A percentile compares a stretch with the other conserved stretches of the same genome.
These are phyloP conservation scores for Andrena fulva DNA, from an alignment of 2,888 invertebrate genomes.

Conservation along the genomic window DNA sequence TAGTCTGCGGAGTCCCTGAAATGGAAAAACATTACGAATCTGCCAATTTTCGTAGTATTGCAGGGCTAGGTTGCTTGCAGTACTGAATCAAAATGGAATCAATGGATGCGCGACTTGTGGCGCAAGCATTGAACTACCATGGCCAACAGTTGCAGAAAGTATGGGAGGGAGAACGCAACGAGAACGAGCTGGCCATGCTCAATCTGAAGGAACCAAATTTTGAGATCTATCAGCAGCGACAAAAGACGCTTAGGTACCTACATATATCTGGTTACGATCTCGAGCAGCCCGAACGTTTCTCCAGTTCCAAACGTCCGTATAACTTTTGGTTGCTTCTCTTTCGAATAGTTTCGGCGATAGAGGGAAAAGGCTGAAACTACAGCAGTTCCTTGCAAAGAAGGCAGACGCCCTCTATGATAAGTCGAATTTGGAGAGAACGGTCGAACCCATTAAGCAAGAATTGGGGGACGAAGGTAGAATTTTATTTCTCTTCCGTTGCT, in stretches of 20 bases:
- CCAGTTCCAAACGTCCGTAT: background rate
- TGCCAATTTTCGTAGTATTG: conserved; percentile 76
- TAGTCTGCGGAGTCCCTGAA: conserved; percentile 32
- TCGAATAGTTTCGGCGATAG: conserved; percentile 90
- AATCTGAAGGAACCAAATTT: conserved; percentile 89
- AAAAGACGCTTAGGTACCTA: conserved; percentile 89
- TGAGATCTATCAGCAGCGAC: conserved; percentile 91
- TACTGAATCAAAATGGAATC: conserved; percentile 84
- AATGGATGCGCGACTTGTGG: conserved; percentile 87
- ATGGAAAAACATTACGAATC: conserved; percentile 53
- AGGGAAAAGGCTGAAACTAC: conserved; percentile 92
- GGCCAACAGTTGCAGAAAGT: conserved; percentile 95
- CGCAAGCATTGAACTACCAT: conserved; percentile 93
- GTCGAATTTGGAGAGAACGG: conserved; percentile 80
- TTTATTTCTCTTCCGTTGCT: conserved; percentile 56
- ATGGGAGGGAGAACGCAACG: conserved; percentile 94
- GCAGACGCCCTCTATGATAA: conserved; percentile 90
- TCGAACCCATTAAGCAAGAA: conserved; percentile 80
- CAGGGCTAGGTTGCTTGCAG: conserved; percentile 76
- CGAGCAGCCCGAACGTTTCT: too few species aligned
- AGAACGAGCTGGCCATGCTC: conserved; percentile 89
- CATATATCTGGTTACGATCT: background rate
- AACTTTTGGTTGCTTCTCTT: background rate
- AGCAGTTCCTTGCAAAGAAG: conserved; percentile 95
- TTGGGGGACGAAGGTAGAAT: conserved; percentile 87